These are phyloP conservation scores for human (Homo sapiens) DNA, from an alignment of 2,113 vertebrate species.

Conservation along the genomic window DNA sequence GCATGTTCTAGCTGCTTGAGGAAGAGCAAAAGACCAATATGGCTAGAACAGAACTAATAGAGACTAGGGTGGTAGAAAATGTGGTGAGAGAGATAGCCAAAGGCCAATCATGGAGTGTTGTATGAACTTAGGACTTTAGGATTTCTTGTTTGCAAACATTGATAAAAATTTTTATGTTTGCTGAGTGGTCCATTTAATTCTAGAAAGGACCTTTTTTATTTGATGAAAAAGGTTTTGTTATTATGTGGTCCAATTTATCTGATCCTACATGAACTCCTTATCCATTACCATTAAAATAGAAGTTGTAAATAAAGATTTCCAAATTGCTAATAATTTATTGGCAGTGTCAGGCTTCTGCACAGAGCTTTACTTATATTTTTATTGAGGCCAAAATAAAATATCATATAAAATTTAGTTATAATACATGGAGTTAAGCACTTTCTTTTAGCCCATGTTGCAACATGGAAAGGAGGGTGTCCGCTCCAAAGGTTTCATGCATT, in stretches of 20 bases:
- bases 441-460: not conserved
- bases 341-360: not conserved
- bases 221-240: not conserved
- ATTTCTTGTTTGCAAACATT: not conserved
- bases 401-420: not conserved
- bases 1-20: not conserved
- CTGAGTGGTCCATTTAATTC: not conserved
- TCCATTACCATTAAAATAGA: not conserved
- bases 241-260: not conserved
- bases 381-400: not conserved
- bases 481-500: not conserved
- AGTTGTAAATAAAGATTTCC: not conserved
- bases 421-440: not conserved
- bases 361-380: not conserved
- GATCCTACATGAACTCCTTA: not conserved
- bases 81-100: not conserved
- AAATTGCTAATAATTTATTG: not conserved
- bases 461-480: not conserved
- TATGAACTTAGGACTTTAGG: not conserved
- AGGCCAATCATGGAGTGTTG: accelerated
- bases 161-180: not conserved
- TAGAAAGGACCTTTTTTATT: not conserved
- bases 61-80: not conserved
- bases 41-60: not conserved
- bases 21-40: not conserved